A percentile compares a stretch with the other conserved stretches of the same genome.
Evolutionary conservation across 2,888 invertebrate species (phyloP).

Genomic region (Camponotus fellah): DNA sequence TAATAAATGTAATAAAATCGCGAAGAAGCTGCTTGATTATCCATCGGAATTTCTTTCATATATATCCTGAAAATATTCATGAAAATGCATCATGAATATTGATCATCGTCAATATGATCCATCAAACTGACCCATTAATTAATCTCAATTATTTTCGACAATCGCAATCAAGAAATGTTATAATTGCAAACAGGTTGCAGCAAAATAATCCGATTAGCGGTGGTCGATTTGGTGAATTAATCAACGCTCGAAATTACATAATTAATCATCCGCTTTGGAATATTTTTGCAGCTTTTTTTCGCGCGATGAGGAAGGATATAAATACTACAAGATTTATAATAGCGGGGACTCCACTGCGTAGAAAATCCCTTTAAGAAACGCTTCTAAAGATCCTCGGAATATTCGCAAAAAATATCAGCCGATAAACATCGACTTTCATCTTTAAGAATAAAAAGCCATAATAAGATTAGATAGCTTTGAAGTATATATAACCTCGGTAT

Average conservation of each 20-base stretch:
- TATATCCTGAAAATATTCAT: slow-evolving; percentile 13
- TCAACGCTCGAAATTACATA: slow-evolving; percentile 12
- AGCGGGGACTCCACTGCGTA: neutral
- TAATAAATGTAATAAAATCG: neutral
- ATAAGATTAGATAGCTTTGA: neutral
- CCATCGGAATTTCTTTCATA: neutral
- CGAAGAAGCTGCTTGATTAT: neutral
- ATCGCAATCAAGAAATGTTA: slow-evolving; percentile 1
- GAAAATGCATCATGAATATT: neutral
- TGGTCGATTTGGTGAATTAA: slow-evolving; percentile 19
- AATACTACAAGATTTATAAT: slow-evolving; percentile 27
- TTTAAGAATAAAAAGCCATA: neutral
- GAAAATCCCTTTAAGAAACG: slow-evolving; percentile 7
- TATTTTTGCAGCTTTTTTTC: slow-evolving; percentile 30
- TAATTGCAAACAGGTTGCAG: neutral
- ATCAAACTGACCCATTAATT: neutral
- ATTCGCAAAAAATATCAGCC: neutral
- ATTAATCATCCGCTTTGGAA: slow-evolving; percentile 30
- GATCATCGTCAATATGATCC: neutral
- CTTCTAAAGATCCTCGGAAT: neutral
- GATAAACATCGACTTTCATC: neutral
- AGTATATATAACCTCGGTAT: neutral
- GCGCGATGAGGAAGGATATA: neutral
- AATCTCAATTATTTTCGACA: slow-evolving; percentile 8
- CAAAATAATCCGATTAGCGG: neutral